phyloP scores from a whole-genome alignment of 2,888 invertebrate genomes.

The Nasonia oneida region DNA sequence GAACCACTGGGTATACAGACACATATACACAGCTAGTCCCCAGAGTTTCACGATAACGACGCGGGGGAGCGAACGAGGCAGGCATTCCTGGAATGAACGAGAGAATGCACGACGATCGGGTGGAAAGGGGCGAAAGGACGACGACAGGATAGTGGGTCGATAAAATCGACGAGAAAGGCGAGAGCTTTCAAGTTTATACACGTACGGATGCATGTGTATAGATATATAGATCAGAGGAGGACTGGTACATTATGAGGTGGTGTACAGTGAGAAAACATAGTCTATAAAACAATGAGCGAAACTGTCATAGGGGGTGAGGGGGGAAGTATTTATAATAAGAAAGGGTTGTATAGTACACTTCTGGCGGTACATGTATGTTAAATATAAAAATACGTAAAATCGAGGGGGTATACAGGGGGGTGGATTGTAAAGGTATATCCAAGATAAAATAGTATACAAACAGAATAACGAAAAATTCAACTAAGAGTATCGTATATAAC shows the following conservation, averaged over 20 bases:
- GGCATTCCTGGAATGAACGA: not conserved
- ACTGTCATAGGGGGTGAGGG: not conserved
- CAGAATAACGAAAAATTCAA: conserved; percentile 23
- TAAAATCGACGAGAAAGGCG: conserved; percentile 32
- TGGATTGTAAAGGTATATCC: not conserved
- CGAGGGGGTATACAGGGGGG: not conserved
- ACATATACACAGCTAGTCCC: not conserved
- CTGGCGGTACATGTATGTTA: not conserved
- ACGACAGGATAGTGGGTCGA: conserved; percentile 19
- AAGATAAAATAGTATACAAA: conserved; percentile 4
- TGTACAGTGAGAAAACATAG: not conserved
- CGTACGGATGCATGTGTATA: not conserved
- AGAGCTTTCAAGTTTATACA: not conserved
- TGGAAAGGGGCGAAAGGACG: not conserved
- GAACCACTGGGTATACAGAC: not conserved
- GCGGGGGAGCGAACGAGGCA: not conserved
- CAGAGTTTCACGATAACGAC: conserved; percentile 37
- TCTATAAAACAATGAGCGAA: not conserved
- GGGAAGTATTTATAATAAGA: not conserved
- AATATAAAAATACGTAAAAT: conserved; percentile 10
- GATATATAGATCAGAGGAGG: not conserved
- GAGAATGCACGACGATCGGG: not conserved
- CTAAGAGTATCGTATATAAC: conserved; percentile 6
- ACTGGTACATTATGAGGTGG: not conserved
- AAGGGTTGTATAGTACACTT: not conserved